A percentile compares a stretch with the other conserved stretches of the same genome.
Conservation (phyloP, 2,113 vertebrate genomes). For the Callipepla squamata region DNA sequence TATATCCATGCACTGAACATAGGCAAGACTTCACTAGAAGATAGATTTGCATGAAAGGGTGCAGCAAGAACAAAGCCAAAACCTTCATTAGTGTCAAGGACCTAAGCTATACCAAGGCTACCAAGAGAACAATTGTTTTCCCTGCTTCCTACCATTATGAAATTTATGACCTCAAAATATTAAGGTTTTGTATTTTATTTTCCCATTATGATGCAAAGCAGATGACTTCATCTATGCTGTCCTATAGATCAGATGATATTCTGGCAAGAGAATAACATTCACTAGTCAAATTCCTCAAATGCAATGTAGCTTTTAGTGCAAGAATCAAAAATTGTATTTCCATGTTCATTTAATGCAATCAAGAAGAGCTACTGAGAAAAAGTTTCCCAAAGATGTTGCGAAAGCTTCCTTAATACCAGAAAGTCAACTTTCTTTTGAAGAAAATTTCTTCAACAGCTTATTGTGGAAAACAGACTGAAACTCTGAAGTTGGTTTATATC, state of each 20-base stretch:
- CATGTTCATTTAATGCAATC: not conserved
- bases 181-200: not conserved
- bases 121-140: not conserved
- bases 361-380: not conserved
- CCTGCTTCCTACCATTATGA: not conserved
- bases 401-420: not conserved
- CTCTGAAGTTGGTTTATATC: not conserved
- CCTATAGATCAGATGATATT: not conserved
- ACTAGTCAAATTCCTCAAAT: not conserved
- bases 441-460: not conserved
- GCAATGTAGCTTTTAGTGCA: not conserved
- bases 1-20: not conserved
- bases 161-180: not conserved
- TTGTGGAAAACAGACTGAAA: not conserved
- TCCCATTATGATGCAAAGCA: not conserved
- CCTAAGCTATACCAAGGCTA: not conserved
- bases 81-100: not conserved
- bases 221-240: not conserved
- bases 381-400: not conserved
- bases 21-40: not conserved
- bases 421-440: not conserved
- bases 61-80: not conserved
- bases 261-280: conserved; percentile 4
- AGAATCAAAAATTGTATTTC: not conserved
- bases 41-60: not conserved